Evolutionary conservation across 2,113 vertebrate genomes (phyloP), one percentile per base, ranked within the genome.

Genomic region (Notothenia coriiceps): DNA sequence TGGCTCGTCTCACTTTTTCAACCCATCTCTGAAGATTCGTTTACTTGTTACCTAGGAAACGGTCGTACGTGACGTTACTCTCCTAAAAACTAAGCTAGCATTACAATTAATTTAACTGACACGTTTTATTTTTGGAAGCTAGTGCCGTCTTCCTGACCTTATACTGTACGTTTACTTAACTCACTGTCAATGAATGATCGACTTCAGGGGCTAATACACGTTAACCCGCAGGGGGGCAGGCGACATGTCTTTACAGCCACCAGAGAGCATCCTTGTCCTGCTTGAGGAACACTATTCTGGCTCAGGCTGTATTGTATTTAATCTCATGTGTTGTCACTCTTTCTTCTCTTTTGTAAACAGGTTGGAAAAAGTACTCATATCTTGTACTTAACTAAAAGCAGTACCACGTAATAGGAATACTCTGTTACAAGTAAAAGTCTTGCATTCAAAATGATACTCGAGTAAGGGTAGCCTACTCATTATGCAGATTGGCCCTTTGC

Each of bases 1-100:
- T 59, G 55, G 61, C 3, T 5, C 0, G 2, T 66, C 55, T 7
- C 6, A 0, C 0, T 7, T 57, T 12, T 22, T 6, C 1, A 0
- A 0, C 8, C 18, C 0, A 68, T 55, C 80, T 77, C 4, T 2
- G 61, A 15, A 4, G 44, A 14, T 57, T 46, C 2, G 61, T 63
- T 5, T 83, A 25, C 55, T 20, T 11, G 93, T 92, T 91, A 51
- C 87, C 86, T 5, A 55, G 87, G 63, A 77, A 77, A 91, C 89
- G 18, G 49, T 70, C 56, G 50, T 61, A 5, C 1, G 3, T 6
- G 0, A 15, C 64, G 1, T 68, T 49, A 5, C 50, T 59, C 50
- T 54, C 40, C 25, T 22, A 60, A 54, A 2, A 8, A 43, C 29
- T 20, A 62, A 46, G 2, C 10, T 29, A 35, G 10, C 33, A 35